These are phyloP conservation scores for Blera fallax DNA, from an alignment of 2,888 invertebrate species.

Conservation along the genomic window DNA sequence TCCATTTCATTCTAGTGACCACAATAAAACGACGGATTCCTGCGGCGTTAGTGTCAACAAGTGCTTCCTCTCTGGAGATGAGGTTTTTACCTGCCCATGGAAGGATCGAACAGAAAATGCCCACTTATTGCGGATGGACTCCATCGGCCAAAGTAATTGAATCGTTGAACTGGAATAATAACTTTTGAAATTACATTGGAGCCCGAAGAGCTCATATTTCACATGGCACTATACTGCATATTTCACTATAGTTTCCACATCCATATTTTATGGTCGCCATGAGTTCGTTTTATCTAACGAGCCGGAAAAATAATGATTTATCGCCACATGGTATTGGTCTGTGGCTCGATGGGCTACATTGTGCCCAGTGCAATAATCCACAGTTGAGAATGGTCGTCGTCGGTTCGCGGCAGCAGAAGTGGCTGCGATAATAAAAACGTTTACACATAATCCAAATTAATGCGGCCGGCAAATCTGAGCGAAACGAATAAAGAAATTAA, in stretches of 20 bases:
- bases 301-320: slow-evolving; percentile 46
- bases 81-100: background rate
- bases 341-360: slow-evolving; percentile 10
- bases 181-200: slow-evolving; percentile 40
- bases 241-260: slow-evolving; percentile 33
- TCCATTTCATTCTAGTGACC: background rate
- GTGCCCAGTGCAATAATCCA: slow-evolving; percentile 24
- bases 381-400: background rate
- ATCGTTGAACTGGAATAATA: slow-evolving; percentile 39
- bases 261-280: slow-evolving; percentile 44
- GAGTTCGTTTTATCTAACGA: slow-evolving; percentile 49
- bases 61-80: background rate
- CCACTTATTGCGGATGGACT: background rate
- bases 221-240: slow-evolving; percentile 9
- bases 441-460: slow-evolving; percentile 32
- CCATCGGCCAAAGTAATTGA: slow-evolving; percentile 20
- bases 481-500: slow-evolving; percentile 24
- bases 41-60: slow-evolving; percentile 11
- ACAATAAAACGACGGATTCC: background rate
- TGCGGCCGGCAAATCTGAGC: slow-evolving; percentile 30
- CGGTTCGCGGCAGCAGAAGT: slow-evolving; percentile 15
- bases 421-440: slow-evolving; percentile 18
- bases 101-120: slow-evolving; percentile 11
- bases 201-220: slow-evolving; percentile 20
- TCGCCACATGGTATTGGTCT: slow-evolving; percentile 22